Conservation (phyloP, 1,140 invertebrate species). For the Meloidogyne chitwoodi region DNA sequence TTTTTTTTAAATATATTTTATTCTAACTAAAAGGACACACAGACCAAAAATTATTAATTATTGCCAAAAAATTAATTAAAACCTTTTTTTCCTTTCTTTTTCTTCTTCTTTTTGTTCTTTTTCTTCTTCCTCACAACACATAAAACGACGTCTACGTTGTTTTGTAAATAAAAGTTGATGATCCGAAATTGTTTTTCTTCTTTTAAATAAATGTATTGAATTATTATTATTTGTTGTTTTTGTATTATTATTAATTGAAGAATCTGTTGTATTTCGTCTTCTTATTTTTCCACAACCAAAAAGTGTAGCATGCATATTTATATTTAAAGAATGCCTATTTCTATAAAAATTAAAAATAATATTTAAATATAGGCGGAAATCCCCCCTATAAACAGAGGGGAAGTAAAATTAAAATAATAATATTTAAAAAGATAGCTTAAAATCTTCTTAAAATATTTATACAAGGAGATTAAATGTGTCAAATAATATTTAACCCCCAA, state of each 20-base stretch:
- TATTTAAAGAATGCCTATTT: conserved; percentile 37
- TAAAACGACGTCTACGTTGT: background rate
- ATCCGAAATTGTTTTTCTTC: background rate
- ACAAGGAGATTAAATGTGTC: too few relatives aligned
- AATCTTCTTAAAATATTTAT: too few relatives aligned
- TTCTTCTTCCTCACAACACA: background rate
- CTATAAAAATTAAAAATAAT: conserved; percentile 4
- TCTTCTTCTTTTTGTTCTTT: too few relatives aligned
- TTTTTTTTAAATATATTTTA: too few relatives aligned
- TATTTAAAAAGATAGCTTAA: too few relatives aligned
- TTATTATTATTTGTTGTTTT: background rate
- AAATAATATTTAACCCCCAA: too few relatives aligned
- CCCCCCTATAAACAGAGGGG: too few relatives aligned
- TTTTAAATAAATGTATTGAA: background rate
- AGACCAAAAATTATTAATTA: too few relatives aligned
- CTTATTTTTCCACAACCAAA: background rate
- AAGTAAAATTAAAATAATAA: too few relatives aligned
- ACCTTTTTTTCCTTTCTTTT: too few relatives aligned
- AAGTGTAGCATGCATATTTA: conserved; percentile 29
- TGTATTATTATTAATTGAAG: background rate
- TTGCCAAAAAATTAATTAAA: background rate
- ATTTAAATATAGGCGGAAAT: background rate
- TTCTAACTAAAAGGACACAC: too few relatives aligned
- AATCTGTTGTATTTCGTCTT: background rate
- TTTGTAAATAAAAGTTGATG: background rate